Percentiles rank a stretch among this genome's conserved stretches.
Conservation (phyloP, 2,888 invertebrate species). For the Mythimna impura region DNA sequence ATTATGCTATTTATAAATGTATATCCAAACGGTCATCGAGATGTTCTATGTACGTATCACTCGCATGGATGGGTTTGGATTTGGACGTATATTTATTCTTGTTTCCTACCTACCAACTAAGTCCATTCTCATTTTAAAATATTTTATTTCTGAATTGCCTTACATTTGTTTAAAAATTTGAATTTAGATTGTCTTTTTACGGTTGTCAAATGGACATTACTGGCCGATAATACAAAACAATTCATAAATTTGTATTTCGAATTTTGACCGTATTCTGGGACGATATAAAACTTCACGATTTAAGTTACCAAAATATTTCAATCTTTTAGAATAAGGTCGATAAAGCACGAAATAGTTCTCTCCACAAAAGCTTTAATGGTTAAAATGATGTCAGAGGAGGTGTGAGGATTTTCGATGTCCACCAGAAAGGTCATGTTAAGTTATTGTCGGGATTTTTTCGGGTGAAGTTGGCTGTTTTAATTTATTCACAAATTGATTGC, state of each 20-base stretch:
- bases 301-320: background rate
- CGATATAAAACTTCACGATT: background rate
- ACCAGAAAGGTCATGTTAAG: too few relatives aligned
- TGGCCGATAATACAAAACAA: background rate
- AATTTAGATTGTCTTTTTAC: background rate
- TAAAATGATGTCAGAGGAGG: background rate
- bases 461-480: too few relatives aligned
- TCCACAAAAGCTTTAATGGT: background rate
- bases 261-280: background rate
- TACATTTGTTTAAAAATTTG: background rate
- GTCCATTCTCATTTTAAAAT: conserved; percentile 9
- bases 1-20: conserved; percentile 64
- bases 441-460: too few relatives aligned
- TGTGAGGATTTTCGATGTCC: too few relatives aligned
- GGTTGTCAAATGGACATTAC: background rate
- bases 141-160: conserved; percentile 1
- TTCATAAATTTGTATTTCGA: background rate
- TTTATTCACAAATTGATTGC: too few relatives aligned
- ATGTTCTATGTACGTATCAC: conserved; percentile 53
- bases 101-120: conserved; percentile 8
- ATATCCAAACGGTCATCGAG: conserved; percentile 52
- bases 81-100: conserved; percentile 27
- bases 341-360: background rate
- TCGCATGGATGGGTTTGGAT: conserved; percentile 42
- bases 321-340: background rate